phyloP scores from a whole-genome alignment of 1,140 invertebrate species.

The Cydia pomonella region DNA sequence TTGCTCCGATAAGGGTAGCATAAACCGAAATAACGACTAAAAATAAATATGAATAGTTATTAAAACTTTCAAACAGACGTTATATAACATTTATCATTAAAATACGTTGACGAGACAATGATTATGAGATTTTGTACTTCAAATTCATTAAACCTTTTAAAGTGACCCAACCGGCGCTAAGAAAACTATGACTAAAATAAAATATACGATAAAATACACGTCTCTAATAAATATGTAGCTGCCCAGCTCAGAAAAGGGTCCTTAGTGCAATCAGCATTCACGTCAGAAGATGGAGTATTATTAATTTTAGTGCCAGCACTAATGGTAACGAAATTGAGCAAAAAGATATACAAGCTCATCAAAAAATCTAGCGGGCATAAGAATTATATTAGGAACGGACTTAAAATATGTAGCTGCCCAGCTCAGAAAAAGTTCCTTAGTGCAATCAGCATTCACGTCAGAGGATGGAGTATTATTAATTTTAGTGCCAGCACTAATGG shows the following conservation, averaged over 20 bases:
- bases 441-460: too few relatives aligned
- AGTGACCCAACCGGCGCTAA: background rate
- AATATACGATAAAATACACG: background rate
- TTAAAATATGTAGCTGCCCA: too few relatives aligned
- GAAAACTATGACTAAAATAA: background rate
- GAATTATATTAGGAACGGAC: conserved; percentile 88
- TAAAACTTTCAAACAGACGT: conserved; percentile 19
- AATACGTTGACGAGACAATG: conserved; percentile 14
- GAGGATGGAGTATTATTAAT: too few relatives aligned
- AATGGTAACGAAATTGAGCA: conserved; percentile 96
- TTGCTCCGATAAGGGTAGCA: too few relatives aligned
- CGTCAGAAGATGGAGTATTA: too few relatives aligned
- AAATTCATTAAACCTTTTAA: conserved; percentile 41
- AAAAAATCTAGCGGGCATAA: conserved; percentile 94
- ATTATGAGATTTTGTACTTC: conserved; percentile 52
- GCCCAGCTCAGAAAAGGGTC: background rate
- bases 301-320: too few relatives aligned
- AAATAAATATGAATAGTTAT: too few relatives aligned
- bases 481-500: too few relatives aligned
- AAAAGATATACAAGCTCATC: conserved; percentile 96
- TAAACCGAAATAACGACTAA: too few relatives aligned
- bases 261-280: background rate
- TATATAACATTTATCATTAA: conserved; percentile 18
- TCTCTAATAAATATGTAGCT: background rate
- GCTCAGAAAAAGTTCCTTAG: too few relatives aligned